Percentiles rank a stretch among this genome's conserved stretches.
These are phyloP conservation scores for Parauchenoglanis punctatus DNA, from an alignment of 2,797 vertebrate species.

Conservation along the genomic window DNA sequence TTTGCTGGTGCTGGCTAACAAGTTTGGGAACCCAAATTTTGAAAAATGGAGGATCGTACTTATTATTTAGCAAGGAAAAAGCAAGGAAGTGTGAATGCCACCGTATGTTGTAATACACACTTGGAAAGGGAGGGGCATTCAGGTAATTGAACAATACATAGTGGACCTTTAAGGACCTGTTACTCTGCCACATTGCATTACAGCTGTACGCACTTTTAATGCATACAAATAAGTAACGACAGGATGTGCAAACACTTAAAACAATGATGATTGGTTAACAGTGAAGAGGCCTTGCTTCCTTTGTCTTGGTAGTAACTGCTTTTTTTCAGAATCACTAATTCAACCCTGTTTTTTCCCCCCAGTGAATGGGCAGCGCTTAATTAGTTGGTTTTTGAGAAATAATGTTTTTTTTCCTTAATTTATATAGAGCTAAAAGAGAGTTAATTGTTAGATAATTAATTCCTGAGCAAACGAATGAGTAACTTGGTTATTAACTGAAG, in stretches of 20 bases:
- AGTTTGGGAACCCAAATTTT: too few species aligned
- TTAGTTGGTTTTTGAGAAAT: not conserved
- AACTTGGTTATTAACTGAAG: slow-evolving; percentile 16
- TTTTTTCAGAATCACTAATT: not conserved
- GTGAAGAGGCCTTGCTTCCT: not conserved
- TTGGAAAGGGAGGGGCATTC: too few species aligned
- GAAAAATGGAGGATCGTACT: too few species aligned
- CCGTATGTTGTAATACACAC: too few species aligned
- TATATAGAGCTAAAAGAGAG: not conserved
- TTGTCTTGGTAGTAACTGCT: not conserved
- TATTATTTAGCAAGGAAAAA: too few species aligned
- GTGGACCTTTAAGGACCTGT: not conserved
- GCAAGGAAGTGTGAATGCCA: too few species aligned
- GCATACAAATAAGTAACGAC: not conserved
- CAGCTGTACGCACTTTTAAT: not conserved
- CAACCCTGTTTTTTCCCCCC: not conserved
- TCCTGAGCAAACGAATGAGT: slow-evolving; percentile 25
- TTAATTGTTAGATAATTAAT: not conserved
- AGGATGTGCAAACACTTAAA: not conserved
- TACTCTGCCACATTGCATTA: not conserved
- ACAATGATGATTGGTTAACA: not conserved
- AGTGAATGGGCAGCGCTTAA: not conserved
- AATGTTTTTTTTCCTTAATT: not conserved
- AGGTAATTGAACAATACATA: too few species aligned
- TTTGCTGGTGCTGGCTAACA: too few species aligned